Evolutionary conservation across 2,797 vertebrate species (phyloP), one percentile per base, ranked within the genome.

Genomic region (Macropus fuliginosus): DNA sequence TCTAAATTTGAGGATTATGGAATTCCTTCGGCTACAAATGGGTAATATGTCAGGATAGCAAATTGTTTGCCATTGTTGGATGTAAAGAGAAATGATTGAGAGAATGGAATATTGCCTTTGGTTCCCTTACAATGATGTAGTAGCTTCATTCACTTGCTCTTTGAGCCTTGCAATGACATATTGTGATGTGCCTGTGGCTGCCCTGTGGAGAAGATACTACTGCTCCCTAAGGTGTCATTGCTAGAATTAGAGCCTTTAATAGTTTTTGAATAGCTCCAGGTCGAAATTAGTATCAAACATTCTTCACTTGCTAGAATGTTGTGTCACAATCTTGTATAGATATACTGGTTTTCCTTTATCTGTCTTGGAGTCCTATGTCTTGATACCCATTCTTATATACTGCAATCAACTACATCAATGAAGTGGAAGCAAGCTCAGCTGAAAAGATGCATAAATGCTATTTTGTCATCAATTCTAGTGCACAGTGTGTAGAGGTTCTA

Each of bases 201-300:
- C 6, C 56, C 56, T 14, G 2, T 81, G 9, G 91, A 96, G 57
- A 96, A 95, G 91, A 90, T 57, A 52, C 91, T 93, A 94, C 31
- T 87, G 16, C 29, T 96, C 97, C 95, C 96, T 94, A 87, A 98
- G 96, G 96, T 94, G 91, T 91, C 89, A 0, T 93, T 92, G 94
- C 92, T 91, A 93, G 55, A 95, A 95, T 81, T n/a, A 93, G 66
- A 97, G 95, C 57, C 92, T 59, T 97, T 94, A 91, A 94, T 92
- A 91, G 93, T 92, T 96, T 97, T 96, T 92, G 94, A 93, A 62
- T 94, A n/a, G 92, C 62, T 95, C 1, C 0, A 50, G 29, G 66
- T 94, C 95, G 96, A 92, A 95, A 66, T 97, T 55, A 74, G 74
- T 94, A 59, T 31, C 50, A 94, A 6, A 50, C 40, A 52, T 27